Percentiles rank a stretch among this genome's conserved stretches.
Evolutionary conservation across 2,113 vertebrate species (phyloP).

Genomic region (Phocoena phocoena): DNA sequence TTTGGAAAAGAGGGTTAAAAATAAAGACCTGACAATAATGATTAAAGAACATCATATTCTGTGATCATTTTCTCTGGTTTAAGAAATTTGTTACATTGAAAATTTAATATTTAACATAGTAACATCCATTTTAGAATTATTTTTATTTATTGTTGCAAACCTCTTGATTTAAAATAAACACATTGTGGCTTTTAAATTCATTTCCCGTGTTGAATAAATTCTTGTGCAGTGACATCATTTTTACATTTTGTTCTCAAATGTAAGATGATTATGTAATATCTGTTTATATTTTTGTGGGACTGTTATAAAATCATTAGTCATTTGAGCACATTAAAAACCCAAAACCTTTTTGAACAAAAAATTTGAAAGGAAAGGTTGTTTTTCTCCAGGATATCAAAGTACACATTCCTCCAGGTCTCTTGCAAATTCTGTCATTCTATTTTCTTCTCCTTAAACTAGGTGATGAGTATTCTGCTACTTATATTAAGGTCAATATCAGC

Average conservation of each 20-base stretch:
- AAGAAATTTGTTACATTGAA: neutral
- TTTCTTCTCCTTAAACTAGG: neutral
- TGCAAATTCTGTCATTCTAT: neutral
- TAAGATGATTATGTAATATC: conserved; percentile 24
- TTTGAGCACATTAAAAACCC: conserved; percentile 18
- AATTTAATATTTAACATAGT: neutral
- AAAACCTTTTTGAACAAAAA: neutral
- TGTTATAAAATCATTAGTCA: conserved; percentile 30
- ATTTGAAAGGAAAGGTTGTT: neutral
- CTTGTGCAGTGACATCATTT: conserved; percentile 4
- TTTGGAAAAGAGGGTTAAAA: conserved; percentile 1
- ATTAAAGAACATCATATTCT: neutral
- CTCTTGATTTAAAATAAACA: conserved; percentile 26
- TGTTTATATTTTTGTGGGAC: conserved; percentile 43
- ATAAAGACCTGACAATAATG: neutral
- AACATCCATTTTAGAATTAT: neutral
- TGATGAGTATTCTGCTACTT: neutral
- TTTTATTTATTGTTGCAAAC: conserved; percentile 2
- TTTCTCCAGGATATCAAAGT: neutral
- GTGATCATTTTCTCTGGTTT: conserved; percentile 15
- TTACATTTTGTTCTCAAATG: conserved; percentile 33
- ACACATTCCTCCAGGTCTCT: neutral
- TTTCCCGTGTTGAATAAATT: conserved; percentile 17
- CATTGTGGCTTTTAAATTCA: neutral
- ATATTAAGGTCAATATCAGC: neutral